Percentiles rank a stretch among this genome's conserved stretches.
These are phyloP conservation scores for Phacellophora camtschatica DNA, from an alignment of 30 jellyfish, hydroid and myxozoan species.

Conservation along the genomic window DNA sequence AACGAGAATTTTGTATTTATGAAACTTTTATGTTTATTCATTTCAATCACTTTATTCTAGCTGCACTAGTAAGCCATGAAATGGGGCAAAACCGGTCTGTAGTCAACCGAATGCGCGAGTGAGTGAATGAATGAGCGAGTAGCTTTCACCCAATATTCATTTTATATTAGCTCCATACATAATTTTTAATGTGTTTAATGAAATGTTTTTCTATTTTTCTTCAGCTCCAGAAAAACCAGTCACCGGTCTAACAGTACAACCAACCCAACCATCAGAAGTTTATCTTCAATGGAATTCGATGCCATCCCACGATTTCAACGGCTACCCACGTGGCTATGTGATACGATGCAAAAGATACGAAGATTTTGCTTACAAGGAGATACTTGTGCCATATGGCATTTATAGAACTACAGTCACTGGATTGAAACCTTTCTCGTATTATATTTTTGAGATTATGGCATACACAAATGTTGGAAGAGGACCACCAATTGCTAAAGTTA, in stretches of 20 bases:
- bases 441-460: constrained; percentile 41
- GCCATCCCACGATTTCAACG: constrained; percentile 33
- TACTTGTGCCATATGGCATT: constrained; percentile 11
- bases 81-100: too few species aligned
- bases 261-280: constrained; percentile 52
- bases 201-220: too few species aligned
- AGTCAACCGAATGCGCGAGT: too few species aligned
- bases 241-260: not conserved
- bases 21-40: too few species aligned
- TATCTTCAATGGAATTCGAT: constrained; percentile 71
- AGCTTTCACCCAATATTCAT: too few species aligned
- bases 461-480: constrained; percentile 73
- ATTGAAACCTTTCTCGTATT: constrained; percentile 33
- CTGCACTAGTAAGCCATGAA: too few species aligned
- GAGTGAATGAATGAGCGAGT: too few species aligned
- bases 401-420: constrained; percentile 9
- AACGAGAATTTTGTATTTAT: too few species aligned
- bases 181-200: too few species aligned
- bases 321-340: constrained; percentile 63
- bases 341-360: constrained; percentile 46
- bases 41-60: too few species aligned
- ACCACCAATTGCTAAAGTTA: constrained; percentile 8
- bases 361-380: not conserved
- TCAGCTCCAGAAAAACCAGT: constrained; percentile 40
- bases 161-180: too few species aligned